phyloP scores from a whole-genome alignment of 92 coral and sea anemone species.

The Chrysogorgia sp. region DNA sequence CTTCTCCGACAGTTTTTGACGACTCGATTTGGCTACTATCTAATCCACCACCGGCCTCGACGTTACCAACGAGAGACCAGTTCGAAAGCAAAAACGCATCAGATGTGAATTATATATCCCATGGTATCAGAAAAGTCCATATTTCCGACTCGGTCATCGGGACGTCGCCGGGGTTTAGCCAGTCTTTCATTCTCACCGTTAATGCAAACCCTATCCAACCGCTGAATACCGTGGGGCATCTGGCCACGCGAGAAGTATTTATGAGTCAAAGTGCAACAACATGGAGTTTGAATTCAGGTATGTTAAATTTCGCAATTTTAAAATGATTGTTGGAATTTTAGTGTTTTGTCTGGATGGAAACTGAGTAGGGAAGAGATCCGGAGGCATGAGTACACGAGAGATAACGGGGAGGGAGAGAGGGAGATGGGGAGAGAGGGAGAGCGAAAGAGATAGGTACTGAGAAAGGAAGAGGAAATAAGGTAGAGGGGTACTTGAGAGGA shows the following conservation, averaged over 20 bases:
- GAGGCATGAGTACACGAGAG: no score
- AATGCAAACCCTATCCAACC: conserved; percentile 45
- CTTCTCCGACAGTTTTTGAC: conserved; percentile 81
- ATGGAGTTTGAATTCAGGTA: conserved; percentile 28
- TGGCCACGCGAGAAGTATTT: conserved; percentile 38
- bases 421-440: neutral
- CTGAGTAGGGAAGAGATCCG: no score
- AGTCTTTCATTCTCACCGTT: conserved; percentile 40
- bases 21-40: conserved; percentile 75
- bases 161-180: conserved; percentile 31
- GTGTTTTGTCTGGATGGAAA: neutral
- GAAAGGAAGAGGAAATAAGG: neutral
- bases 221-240: conserved; percentile 36
- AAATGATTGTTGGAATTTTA: neutral
- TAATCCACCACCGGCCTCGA: conserved; percentile 25
- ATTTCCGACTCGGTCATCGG: conserved; percentile 52
- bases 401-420: neutral
- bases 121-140: conserved; percentile 43
- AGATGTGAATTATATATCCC: conserved; percentile 44
- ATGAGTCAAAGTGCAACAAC: conserved; percentile 10
- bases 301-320: neutral
- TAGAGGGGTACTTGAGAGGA: neutral
- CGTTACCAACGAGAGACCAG: conserved; percentile 47
- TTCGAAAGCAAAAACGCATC: conserved; percentile 41
- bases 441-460: neutral